Percentiles rank a stretch among this genome's conserved stretches.
Conservation (phyloP, 2,797 vertebrate species). For the Parauchenoglanis ngamensis region DNA sequence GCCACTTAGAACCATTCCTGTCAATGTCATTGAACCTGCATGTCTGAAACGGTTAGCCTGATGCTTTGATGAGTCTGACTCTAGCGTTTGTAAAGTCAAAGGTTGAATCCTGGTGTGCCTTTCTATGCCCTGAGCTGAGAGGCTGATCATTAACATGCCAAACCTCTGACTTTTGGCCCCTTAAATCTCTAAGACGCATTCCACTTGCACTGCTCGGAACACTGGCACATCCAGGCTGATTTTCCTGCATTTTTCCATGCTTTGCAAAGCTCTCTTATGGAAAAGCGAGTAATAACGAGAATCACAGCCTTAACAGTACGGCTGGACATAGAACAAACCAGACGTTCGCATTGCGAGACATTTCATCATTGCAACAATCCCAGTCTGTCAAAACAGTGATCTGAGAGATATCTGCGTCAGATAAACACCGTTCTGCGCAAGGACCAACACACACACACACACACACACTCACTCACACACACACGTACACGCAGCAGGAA, state of each 20-base stretch:
- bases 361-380: slow-evolving; percentile 41
- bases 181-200: slow-evolving; percentile 48
- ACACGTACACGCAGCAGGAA: slow-evolving; percentile 42
- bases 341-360: slow-evolving; percentile 27
- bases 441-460: slow-evolving; percentile 53
- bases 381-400: slow-evolving; percentile 44
- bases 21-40: background rate
- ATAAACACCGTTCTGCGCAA: slow-evolving; percentile 37
- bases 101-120: background rate
- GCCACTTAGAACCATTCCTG: background rate
- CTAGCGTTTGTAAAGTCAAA: background rate
- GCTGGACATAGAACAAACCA: slow-evolving; percentile 31
- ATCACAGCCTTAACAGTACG: background rate
- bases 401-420: slow-evolving; percentile 32
- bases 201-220: slow-evolving; percentile 36
- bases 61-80: background rate
- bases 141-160: slow-evolving; percentile 48
- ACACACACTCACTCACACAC: slow-evolving; percentile 36
- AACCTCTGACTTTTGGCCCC: slow-evolving; percentile 45
- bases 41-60: background rate
- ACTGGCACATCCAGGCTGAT: slow-evolving; percentile 30
- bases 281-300: slow-evolving; percentile 31
- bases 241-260: slow-evolving; percentile 19
- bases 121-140: background rate
- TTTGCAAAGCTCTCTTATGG: background rate